Base-by-base conservation (phyloP, 2,888 invertebrate genomes). In the Ypsolopha sequella region DNA sequence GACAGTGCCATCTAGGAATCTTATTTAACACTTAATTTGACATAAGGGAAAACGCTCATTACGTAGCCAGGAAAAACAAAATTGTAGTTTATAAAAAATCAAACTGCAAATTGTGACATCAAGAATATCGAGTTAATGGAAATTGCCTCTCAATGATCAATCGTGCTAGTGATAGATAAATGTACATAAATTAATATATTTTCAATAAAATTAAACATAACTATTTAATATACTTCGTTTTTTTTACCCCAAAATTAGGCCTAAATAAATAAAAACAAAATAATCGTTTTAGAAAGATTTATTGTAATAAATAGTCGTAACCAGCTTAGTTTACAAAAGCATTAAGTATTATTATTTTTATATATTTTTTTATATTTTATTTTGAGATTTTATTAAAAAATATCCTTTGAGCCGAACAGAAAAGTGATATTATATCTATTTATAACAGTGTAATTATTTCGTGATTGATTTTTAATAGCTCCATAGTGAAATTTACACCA, bases 321-420 rank as follows among this genome's bases (percentile, higher is more conserved):
- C 77, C 76, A 74, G 74, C 76, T 68, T 80, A 80, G 70, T 76
- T 75, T 80, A 84, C 73, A 82, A 82, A 80, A 81, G 78, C 76
- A 66, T 70, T n/a, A n/a, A n/a, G n/a, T n/a, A n/a, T n/a, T n/a
- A n/a, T n/a, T 61, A 65, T 67, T 70, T 76, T 77, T 70, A 63
- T 58, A 54, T 36, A n/a, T 48, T 62, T 70, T 73, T 53, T 56
- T 57, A 52, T 48, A 53, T 39, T 66, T 34, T 49, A 13, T 35
- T 41, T 50, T 41, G 10, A 10, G n/a, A 24, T 38, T 72, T 62
- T 65, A 56, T 64, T 62, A 62, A 55, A 73, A 74, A 74, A 71
- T 71, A 71, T 67, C 58, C 52, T 65, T 55, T 65, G 58, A 39
- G 24, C 38, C 34, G n/a, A 45, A 24, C 24, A 13, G 8, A 45